phyloP scores from a whole-genome alignment of 1,140 invertebrate species.

The Rhagoletis zephyria region DNA sequence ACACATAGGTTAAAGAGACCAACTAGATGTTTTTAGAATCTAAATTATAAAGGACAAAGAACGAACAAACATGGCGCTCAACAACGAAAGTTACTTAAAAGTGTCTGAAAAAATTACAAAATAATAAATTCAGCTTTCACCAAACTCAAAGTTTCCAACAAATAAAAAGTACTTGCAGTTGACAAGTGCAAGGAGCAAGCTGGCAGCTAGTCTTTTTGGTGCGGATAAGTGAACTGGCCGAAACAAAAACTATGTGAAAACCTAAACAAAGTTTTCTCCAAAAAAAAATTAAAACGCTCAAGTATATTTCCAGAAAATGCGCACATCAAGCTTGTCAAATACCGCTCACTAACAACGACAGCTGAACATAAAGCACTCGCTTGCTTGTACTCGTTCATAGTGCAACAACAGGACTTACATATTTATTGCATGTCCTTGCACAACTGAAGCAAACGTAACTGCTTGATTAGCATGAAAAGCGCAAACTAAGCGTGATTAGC shows the following conservation, averaged over 20 bases:
- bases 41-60: no score
- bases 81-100: background rate
- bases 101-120: constrained; percentile 13
- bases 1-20: no score
- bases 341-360: background rate
- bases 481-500: constrained; percentile 48
- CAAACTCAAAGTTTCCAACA: background rate
- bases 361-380: background rate
- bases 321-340: background rate
- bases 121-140: constrained; percentile 34
- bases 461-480: background rate
- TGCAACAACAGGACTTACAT: background rate
- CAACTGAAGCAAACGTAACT: background rate
- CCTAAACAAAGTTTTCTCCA: background rate
- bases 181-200: background rate
- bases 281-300: background rate
- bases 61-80: background rate
- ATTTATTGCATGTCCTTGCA: constrained; percentile 12
- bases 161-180: background rate
- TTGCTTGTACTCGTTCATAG: background rate
- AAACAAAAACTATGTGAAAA: background rate
- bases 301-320: background rate
- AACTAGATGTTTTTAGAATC: no score
- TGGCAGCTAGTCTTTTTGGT: background rate
- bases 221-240: background rate